phyloP scores from a whole-genome alignment of 2,797 vertebrate species.

The Channallabes apus region DNA sequence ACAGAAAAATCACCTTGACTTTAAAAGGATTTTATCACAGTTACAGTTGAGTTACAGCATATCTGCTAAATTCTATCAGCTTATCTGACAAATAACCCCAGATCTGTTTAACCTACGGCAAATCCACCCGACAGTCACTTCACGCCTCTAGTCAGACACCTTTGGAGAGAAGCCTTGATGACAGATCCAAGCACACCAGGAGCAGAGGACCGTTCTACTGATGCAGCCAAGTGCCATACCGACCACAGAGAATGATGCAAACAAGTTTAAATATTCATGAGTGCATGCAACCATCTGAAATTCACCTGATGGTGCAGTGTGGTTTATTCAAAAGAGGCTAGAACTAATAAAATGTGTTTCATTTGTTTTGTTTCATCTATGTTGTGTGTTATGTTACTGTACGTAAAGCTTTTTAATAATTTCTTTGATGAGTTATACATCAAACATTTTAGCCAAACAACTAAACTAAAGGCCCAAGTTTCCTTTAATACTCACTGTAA shows the following conservation, averaged over 20 bases:
- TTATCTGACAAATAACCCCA: neutral
- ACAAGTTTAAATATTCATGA: neutral
- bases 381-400: neutral
- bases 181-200: neutral
- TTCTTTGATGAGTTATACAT: neutral
- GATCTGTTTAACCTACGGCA: slow-evolving; percentile 7
- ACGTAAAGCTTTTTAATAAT: neutral
- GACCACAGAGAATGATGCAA: slow-evolving; percentile 1
- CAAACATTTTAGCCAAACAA: neutral
- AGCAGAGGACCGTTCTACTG: slow-evolving; percentile 3
- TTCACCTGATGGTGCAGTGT: neutral
- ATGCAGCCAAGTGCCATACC: neutral
- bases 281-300: slow-evolving; percentile 12
- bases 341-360: neutral
- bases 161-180: slow-evolving; percentile 10
- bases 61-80: neutral
- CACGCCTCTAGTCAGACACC: neutral
- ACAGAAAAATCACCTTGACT: neutral
- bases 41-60: neutral
- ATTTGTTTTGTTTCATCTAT: neutral
- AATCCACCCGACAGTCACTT: neutral
- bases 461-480: no score
- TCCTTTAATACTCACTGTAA: no score
- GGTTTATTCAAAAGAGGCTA: neutral
- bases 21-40: neutral